Conservation (phyloP, 2,888 invertebrate species). For the Anoplius nigerrimus region DNA sequence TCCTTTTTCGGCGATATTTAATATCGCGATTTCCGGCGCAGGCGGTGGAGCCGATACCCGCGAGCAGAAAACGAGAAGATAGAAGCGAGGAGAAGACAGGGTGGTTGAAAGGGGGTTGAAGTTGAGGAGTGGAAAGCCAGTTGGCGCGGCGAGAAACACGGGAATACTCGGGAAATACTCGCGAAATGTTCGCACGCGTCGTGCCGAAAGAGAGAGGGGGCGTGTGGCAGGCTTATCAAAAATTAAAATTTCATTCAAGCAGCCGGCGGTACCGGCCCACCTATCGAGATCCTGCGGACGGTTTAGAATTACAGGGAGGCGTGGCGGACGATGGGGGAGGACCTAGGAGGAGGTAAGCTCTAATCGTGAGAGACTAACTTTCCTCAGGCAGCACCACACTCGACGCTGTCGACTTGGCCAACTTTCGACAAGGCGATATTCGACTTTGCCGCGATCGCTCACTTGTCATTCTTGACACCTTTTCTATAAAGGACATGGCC, state of each 20-base stretch:
- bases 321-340: conserved; percentile 27
- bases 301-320: conserved; percentile 32
- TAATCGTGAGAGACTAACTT: conserved; percentile 63
- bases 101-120: conserved; percentile 11
- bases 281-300: conserved; percentile 54
- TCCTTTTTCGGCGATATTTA: conserved; percentile 52
- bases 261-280: conserved; percentile 44
- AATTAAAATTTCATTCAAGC: conserved; percentile 73
- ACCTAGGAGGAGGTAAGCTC: conserved; percentile 36
- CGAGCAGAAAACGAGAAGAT: conserved; percentile 9
- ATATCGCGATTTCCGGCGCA: conserved; percentile 52
- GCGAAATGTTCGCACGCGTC: neutral
- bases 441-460: neutral
- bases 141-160: neutral
- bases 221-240: conserved; percentile 67
- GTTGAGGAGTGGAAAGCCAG: neutral
- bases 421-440: conserved; percentile 36
- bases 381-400: conserved; percentile 25
- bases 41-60: conserved; percentile 18
- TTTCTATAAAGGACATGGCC: neutral
- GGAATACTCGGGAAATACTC: neutral
- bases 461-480: neutral
- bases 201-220: conserved; percentile 25
- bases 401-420: conserved; percentile 27
- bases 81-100: conserved; percentile 14